phyloP scores from a whole-genome alignment of 2,113 vertebrate species.

The Scopus umbretta region DNA sequence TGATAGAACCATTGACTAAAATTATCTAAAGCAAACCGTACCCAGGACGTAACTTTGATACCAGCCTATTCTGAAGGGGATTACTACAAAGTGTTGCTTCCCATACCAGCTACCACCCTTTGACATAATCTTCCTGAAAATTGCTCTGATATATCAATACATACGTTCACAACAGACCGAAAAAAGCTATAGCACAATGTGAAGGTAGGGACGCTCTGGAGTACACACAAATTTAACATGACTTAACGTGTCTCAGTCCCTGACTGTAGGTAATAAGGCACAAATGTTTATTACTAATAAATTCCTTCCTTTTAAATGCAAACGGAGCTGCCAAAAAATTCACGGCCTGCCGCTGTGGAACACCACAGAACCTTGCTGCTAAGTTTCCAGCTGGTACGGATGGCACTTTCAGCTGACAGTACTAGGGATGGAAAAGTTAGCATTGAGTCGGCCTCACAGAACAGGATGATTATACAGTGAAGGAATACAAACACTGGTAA shows the following conservation, averaged over 20 bases:
- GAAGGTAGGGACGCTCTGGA: neutral
- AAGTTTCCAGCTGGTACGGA: neutral
- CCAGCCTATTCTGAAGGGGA: neutral
- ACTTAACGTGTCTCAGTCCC: neutral
- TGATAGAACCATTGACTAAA: neutral
- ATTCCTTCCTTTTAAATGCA: neutral
- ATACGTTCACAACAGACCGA: accelerated
- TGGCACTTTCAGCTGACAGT: neutral
- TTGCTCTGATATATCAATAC: neutral
- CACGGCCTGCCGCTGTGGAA: neutral
- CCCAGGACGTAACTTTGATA: neutral
- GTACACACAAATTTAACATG: neutral
- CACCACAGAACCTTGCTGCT: neutral
- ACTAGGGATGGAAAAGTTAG: neutral
- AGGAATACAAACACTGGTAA: neutral
- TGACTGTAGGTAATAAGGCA: neutral
- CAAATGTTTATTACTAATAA: neutral
- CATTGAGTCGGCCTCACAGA: neutral
- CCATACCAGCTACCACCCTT: neutral
- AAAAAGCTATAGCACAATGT: neutral
- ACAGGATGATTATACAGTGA: neutral
- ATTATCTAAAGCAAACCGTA: neutral
- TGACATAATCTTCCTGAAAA: neutral
- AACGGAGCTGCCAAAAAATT: neutral
- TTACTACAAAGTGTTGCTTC: neutral